Percentiles rank a stretch among this genome's conserved stretches.
phyloP scores from a whole-genome alignment of 2,113 vertebrate genomes.

The Sitta europaea region DNA sequence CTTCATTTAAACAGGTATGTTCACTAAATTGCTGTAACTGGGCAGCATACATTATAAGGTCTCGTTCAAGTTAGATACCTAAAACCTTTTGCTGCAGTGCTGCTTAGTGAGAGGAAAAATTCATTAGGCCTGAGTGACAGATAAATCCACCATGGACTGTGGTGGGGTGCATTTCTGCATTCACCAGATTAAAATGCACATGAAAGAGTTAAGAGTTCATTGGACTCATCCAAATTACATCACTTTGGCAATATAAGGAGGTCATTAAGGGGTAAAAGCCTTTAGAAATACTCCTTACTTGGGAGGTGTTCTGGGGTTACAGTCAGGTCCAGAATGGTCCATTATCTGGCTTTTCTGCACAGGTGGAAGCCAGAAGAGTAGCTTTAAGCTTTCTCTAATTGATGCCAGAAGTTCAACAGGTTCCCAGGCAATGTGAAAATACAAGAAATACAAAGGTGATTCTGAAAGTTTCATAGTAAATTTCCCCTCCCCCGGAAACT shows the following conservation, averaged over 20 bases:
- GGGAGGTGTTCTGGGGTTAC: background rate
- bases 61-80: background rate
- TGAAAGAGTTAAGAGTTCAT: background rate
- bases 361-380: background rate
- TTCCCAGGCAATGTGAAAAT: background rate
- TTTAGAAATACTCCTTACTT: background rate
- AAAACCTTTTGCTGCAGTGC: background rate
- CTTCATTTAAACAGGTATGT: background rate
- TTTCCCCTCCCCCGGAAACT: background rate
- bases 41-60: background rate
- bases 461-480: background rate
- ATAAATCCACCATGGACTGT: background rate
- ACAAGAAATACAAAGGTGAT: background rate
- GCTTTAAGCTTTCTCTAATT: background rate
- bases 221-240: background rate
- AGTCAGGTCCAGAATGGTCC: background rate
- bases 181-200: background rate
- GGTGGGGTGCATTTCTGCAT: background rate
- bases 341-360: background rate
- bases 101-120: background rate
- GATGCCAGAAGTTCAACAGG: conserved; percentile 10
- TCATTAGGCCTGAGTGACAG: background rate
- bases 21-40: background rate
- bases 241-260: background rate
- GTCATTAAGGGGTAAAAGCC: background rate